Evolutionary conservation across 2,888 invertebrate genomes (phyloP).

Genomic region (Macrosiphum euphorbiae): DNA sequence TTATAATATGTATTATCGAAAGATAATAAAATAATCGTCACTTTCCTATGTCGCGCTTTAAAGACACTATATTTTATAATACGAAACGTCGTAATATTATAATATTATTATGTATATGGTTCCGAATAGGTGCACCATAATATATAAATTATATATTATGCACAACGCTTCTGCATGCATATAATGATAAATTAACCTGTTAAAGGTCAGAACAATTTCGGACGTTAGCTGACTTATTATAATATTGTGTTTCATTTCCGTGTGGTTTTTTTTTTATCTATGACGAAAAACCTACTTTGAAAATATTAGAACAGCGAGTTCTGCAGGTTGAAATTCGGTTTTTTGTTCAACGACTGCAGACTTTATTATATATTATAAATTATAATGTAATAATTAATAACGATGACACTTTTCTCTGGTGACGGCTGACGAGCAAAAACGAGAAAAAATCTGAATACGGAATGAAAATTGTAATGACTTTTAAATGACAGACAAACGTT

Average conservation of each 20-base stretch:
- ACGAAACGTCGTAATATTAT: background rate
- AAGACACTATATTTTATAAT: background rate
- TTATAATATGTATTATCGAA: background rate
- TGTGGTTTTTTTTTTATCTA: background rate
- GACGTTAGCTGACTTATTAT: background rate
- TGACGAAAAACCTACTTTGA: background rate
- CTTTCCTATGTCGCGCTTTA: background rate
- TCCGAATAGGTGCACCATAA: background rate
- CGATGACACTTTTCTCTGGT: background rate
- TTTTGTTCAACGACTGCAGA: background rate
- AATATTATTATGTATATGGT: background rate
- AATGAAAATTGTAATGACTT: background rate
- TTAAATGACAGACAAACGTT: background rate
- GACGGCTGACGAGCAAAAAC: background rate
- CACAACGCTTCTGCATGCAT: background rate
- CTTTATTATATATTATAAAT: background rate
- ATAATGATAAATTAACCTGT: background rate
- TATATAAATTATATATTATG: background rate
- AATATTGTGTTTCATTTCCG: background rate
- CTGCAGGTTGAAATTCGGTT: background rate
- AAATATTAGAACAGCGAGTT: background rate
- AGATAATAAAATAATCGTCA: background rate
- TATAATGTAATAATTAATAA: background rate
- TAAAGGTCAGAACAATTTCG: background rate
- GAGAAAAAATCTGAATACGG: background rate